Percentiles rank a stretch among this genome's conserved stretches.
phyloP scores from a whole-genome alignment of 2,888 invertebrate genomes.

The Osmoderma eremita region DNA sequence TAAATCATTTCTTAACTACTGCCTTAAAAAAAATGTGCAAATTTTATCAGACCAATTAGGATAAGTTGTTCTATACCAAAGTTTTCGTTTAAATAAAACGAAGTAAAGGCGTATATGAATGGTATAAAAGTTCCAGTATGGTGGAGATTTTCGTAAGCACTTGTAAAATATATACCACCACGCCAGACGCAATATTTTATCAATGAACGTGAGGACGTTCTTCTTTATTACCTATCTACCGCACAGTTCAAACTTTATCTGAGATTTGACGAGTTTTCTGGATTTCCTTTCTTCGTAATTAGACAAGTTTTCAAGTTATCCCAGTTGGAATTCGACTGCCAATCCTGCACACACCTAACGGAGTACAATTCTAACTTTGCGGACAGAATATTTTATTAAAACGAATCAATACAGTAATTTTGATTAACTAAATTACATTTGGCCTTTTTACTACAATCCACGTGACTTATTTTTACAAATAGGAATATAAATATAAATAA shows the following conservation, averaged over 20 bases:
- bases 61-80: no score
- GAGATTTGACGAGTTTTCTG: conserved; percentile 57
- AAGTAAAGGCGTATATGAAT: no score
- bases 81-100: no score
- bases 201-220: conserved; percentile 34
- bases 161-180: conserved; percentile 29
- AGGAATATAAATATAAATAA: no score
- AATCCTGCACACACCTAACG: conserved; percentile 48
- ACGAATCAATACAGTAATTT: no score
- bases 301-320: conserved; percentile 57
- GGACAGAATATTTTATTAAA: conserved; percentile 14
- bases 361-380: conserved; percentile 29
- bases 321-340: conserved; percentile 54
- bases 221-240: conserved; percentile 52
- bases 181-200: conserved; percentile 36
- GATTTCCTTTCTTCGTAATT: conserved; percentile 57
- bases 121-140: not conserved
- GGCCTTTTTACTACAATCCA: no score
- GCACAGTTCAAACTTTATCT: conserved; percentile 53
- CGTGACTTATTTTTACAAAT: no score
- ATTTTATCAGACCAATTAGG: no score
- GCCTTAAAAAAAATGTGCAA: no score
- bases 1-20: no score
- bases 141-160: not conserved
- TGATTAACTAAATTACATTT: no score